Conservation (phyloP, 2,888 invertebrate genomes). For the Aphelenchoides bicaudatus region DNA sequence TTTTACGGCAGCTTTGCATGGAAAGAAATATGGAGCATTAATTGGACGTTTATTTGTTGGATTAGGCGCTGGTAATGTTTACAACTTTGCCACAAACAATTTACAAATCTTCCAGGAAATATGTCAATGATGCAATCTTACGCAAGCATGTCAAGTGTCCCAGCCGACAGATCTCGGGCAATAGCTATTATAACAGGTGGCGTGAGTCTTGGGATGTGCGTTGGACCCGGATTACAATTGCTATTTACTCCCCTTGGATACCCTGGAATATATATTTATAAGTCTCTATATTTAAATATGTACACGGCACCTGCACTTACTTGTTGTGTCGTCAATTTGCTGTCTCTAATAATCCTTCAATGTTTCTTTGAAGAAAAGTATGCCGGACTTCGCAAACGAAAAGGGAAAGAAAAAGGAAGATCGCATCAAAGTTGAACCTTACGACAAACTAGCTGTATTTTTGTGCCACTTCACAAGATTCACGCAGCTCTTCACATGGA, state of each 20-base stretch:
- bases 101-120: too few species aligned
- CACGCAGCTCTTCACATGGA: slow-evolving; percentile 61
- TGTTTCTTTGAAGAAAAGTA: slow-evolving; percentile 11
- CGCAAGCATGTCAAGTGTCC: background rate
- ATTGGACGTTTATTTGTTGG: slow-evolving; percentile 57
- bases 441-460: slow-evolving; percentile 39
- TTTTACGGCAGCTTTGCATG: too few species aligned
- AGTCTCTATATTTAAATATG: slow-evolving; percentile 16
- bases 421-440: slow-evolving; percentile 32
- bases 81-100: too few species aligned
- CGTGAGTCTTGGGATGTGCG: slow-evolving; percentile 61
- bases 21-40: slow-evolving; percentile 46
- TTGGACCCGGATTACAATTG: slow-evolving; percentile 57
- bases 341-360: background rate
- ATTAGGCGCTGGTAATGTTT: slow-evolving; percentile 58
- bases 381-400: slow-evolving; percentile 32
- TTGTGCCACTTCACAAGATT: slow-evolving; percentile 59
- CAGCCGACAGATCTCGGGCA: background rate
- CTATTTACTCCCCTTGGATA: slow-evolving; percentile 18
- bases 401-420: background rate
- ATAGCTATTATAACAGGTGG: slow-evolving; percentile 29
- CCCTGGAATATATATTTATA: slow-evolving; percentile 1
- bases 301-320: slow-evolving; percentile 22
- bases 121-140: background rate
- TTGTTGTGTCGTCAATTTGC: slow-evolving; percentile 12